Evolutionary conservation across 2,113 vertebrate species (phyloP).

Genomic region (Myrmecophaga tridactyla): DNA sequence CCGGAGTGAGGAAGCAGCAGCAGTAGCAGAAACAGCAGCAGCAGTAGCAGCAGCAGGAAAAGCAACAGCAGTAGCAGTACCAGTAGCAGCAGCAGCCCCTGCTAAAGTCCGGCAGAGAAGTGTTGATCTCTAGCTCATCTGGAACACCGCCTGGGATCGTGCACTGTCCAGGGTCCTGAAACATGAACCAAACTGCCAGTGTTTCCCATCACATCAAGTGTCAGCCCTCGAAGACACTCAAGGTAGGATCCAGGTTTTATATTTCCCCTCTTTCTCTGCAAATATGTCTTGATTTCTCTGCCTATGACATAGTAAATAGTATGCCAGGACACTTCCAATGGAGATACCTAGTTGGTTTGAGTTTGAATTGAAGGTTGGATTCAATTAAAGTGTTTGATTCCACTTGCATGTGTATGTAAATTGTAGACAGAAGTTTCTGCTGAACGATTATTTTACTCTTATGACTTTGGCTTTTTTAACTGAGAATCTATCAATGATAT

Average conservation of each 20-base stretch:
- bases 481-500: neutral
- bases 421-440: slow-evolving; percentile 5
- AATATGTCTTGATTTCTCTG: neutral
- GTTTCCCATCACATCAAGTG: slow-evolving; percentile 92
- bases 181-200: slow-evolving; percentile 93
- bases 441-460: neutral
- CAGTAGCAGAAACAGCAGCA: slow-evolving; percentile 47
- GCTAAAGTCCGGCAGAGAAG: slow-evolving; percentile 59
- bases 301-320: neutral
- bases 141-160: slow-evolving; percentile 52
- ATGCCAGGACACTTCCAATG: neutral
- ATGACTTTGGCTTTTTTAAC: slow-evolving; percentile 36
- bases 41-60: slow-evolving; percentile 62
- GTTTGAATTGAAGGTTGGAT: slow-evolving; percentile 43
- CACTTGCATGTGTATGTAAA: neutral
- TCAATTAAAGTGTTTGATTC: slow-evolving; percentile 3
- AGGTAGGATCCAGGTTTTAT: slow-evolving; percentile 82
- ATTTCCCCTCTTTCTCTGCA: neutral
- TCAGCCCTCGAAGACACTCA: slow-evolving; percentile 87
- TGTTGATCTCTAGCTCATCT: slow-evolving; percentile 3
- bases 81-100: slow-evolving; percentile 47
- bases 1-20: slow-evolving; percentile 69
- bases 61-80: slow-evolving; percentile 4
- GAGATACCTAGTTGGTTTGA: neutral
- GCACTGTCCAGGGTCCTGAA: slow-evolving; percentile 80